A percentile compares a stretch with the other conserved stretches of the same genome.
These are phyloP conservation scores for Ciconia boyciana DNA, from an alignment of 2,113 vertebrate genomes.

Conservation along the genomic window DNA sequence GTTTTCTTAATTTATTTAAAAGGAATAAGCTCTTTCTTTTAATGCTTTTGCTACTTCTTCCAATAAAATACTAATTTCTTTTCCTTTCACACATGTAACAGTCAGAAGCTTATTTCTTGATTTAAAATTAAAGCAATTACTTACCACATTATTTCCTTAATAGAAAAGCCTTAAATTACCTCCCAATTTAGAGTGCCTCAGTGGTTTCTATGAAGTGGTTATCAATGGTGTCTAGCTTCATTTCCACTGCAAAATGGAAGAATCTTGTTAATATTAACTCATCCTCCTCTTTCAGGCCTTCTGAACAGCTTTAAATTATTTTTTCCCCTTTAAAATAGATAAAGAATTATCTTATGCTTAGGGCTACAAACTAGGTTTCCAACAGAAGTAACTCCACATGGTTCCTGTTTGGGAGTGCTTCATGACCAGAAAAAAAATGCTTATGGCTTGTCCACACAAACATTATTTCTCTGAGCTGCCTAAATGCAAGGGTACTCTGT, in stretches of 20 bases:
- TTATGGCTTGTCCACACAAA: neutral
- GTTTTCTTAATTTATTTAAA: constrained; percentile 28
- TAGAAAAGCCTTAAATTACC: constrained; percentile 30
- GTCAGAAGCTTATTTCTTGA: constrained; percentile 36
- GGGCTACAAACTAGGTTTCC: neutral
- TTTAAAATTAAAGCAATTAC: constrained; percentile 58
- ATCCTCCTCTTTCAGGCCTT: neutral
- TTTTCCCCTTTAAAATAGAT: neutral
- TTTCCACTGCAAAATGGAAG: constrained; percentile 28
- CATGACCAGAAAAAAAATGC: neutral
- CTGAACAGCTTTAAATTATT: neutral
- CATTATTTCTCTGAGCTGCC: neutral
- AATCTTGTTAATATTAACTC: constrained; percentile 32
- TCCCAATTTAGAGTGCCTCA: constrained; percentile 28
- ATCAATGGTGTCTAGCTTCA: constrained; percentile 5
- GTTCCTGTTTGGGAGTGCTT: neutral
- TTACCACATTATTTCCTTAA: constrained; percentile 43
- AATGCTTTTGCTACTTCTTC: constrained; percentile 11
- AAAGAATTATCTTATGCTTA: neutral
- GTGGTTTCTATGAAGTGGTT: neutral
- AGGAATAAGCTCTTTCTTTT: neutral
- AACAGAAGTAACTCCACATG: neutral
- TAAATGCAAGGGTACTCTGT: neutral
- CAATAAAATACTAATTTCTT: constrained; percentile 4
- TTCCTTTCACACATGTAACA: constrained; percentile 13